Conservation (phyloP, 2,797 vertebrate genomes). For the Leptatherina wallacei region DNA sequence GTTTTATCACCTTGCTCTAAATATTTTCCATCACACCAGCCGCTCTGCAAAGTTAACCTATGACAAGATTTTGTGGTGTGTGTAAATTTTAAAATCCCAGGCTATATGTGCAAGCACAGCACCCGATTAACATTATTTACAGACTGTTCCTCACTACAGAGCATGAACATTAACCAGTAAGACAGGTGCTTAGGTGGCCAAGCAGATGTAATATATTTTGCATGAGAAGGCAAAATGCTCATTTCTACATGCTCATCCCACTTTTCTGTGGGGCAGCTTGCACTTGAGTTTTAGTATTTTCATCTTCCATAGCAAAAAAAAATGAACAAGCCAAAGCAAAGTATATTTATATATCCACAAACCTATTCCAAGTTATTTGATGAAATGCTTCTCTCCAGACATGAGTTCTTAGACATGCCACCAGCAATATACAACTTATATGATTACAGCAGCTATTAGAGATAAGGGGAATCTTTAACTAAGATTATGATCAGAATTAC, state of each 20-base stretch:
- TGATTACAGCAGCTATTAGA: neutral
- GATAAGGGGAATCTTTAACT: neutral
- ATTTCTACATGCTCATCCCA: slow-evolving; percentile 13
- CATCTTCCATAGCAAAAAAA: neutral
- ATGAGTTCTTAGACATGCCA: neutral
- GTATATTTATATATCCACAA: neutral
- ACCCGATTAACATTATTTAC: slow-evolving; percentile 3
- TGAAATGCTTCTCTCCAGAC: neutral
- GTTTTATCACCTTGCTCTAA: neutral
- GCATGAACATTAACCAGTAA: slow-evolving; percentile 10
- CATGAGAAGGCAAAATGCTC: slow-evolving; percentile 1
- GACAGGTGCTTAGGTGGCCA: neutral
- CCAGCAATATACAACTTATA: neutral
- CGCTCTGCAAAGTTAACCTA: slow-evolving; percentile 24
- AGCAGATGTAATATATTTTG: slow-evolving; percentile 15
- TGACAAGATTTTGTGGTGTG: neutral
- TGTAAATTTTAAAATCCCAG: neutral
- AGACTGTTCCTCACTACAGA: slow-evolving; percentile 4
- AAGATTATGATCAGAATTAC: neutral
- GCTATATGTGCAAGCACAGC: slow-evolving; percentile 72
- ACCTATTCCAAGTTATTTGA: neutral
- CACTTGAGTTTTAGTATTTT: slow-evolving; percentile 80
- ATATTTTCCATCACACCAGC: neutral
- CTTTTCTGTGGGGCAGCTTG: slow-evolving; percentile 73
- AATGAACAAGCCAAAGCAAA: neutral